Evolutionary conservation across 2,113 vertebrate genomes (phyloP).

Genomic region (Thalassoma bifasciatum): DNA sequence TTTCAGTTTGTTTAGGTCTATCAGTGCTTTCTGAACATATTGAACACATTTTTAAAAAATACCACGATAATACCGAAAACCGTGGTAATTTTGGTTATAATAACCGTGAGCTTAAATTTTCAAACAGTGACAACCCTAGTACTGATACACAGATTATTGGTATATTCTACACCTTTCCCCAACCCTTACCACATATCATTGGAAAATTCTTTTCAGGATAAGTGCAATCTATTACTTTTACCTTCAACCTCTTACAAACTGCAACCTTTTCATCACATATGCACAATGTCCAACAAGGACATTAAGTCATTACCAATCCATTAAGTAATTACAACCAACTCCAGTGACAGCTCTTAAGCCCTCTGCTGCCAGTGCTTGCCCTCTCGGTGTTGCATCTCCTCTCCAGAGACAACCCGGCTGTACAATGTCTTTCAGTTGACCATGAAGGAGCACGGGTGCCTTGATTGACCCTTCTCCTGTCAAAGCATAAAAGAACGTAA

Average conservation of each 20-base stretch:
- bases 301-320: slow-evolving; percentile 23
- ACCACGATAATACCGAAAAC: no score
- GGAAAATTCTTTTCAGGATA: no score
- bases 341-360: slow-evolving; percentile 16
- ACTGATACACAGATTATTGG: no score
- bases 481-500: no score
- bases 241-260: background rate
- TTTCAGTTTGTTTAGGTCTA: no score
- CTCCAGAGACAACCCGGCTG: background rate
- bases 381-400: slow-evolving; percentile 1
- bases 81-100: no score
- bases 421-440: background rate
- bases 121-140: no score
- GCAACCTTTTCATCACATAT: background rate
- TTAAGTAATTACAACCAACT: slow-evolving; percentile 35
- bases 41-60: no score
- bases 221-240: background rate
- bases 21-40: no score
- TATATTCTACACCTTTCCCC: no score
- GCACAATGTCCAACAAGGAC: background rate
- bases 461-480: background rate
- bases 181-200: no score
- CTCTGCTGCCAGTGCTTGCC: slow-evolving; percentile 29
- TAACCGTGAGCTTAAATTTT: no score
- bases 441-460: background rate